Evolutionary conservation across 2,797 vertebrate genomes (phyloP), one percentile per base, ranked within the genome.

Genomic region (Amphiprion clarkii): DNA sequence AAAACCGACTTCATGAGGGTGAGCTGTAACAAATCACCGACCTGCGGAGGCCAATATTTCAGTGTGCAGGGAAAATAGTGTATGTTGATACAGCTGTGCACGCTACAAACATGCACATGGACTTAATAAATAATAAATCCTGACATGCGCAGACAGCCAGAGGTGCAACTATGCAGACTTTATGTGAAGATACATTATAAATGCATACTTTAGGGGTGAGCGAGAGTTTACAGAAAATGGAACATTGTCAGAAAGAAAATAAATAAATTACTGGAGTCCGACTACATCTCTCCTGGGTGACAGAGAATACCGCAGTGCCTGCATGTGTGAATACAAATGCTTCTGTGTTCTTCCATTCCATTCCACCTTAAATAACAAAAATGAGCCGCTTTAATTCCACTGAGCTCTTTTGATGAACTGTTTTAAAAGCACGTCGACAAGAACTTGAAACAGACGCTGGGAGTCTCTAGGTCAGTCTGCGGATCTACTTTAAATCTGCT

Each of bases 1-100:
- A 95, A 93, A 82, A 93, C 92, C 7, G 63, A 90, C 23, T 98
- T 99, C 61, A 98, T 99, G 97, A 94, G 92, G 95, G 98, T 99
- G 93, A 93, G 89, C 56, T 23, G 51, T n/a, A 51, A 57, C 51
- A 31, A 48, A 19, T 48, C 19, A 27, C 9, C 2, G 14, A 54
- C 51, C 21, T 1, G 53, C 14, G 25, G 44, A 69, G 5, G 21
- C 2, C 42, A 9, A 19, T 25, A 23, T 42, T 19, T 62, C 21
- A 19, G 25, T n/a, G 51, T 59, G 42, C 4, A 60, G 54, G 54
- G 21, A 39, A 73, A 74, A 57, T 0, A 2, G 3, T 40, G 54
- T 3, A 1, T 70, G 81, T 81, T 86, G 83, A 88, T 79, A 77
- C 82, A 90, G 85, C 73, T 87, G 69, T 12, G 40, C 33, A 2